Evolutionary conservation across 2,888 invertebrate species (phyloP).

Genomic region (Diloba caeruleocephala): DNA sequence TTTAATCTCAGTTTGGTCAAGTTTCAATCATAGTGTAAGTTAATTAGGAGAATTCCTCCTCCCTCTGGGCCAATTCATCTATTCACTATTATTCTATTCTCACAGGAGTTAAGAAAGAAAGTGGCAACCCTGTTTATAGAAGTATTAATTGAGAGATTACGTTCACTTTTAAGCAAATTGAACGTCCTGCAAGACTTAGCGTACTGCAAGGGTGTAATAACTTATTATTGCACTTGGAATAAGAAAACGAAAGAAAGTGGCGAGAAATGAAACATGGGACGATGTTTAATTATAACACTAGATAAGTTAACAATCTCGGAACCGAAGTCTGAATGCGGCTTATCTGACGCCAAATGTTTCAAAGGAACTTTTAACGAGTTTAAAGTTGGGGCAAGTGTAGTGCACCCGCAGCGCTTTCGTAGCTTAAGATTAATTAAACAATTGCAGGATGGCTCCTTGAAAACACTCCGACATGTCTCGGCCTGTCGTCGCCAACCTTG

Average conservation of each 20-base stretch:
- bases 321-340: constrained; percentile 85
- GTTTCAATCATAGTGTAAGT: no score
- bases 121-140: neutral
- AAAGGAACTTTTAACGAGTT: constrained; percentile 89
- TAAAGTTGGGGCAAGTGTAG: constrained; percentile 87
- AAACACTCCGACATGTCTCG: constrained; percentile 89
- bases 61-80: no score
- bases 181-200: constrained; percentile 2
- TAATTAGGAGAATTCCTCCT: no score
- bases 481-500: constrained; percentile 88
- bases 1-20: no score
- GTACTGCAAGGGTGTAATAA: constrained; percentile 29
- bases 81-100: no score
- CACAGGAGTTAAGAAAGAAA: no score
- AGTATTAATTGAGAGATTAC: neutral
- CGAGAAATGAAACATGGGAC: constrained; percentile 67
- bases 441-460: constrained; percentile 88
- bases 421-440: constrained; percentile 89
- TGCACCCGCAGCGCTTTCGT: constrained; percentile 83
- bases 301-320: constrained; percentile 87
- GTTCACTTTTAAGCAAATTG: constrained; percentile 19
- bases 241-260: constrained; percentile 50
- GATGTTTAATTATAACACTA: constrained; percentile 86
- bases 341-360: constrained; percentile 89
- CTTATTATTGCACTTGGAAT: constrained; percentile 29